Evolutionary conservation across 2,888 invertebrate genomes (phyloP).

Genomic region (Tuta absoluta): DNA sequence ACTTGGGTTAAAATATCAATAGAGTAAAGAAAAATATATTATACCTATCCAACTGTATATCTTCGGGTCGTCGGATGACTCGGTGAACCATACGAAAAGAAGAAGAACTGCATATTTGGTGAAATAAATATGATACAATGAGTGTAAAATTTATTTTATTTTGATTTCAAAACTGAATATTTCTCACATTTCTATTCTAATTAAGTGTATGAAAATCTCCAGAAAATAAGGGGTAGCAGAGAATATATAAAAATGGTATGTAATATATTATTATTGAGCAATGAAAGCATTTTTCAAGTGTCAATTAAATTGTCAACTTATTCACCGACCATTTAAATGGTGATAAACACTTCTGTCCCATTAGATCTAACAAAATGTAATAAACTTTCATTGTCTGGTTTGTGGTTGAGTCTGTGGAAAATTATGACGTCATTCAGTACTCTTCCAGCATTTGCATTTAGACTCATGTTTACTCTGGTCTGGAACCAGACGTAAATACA

Average conservation of each 20-base stretch:
- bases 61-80: no score
- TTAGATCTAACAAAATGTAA: neutral
- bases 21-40: no score
- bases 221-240: slow-evolving; percentile 8
- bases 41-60: no score
- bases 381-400: neutral
- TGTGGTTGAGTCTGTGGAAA: neutral
- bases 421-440: neutral
- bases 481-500: slow-evolving; percentile 8
- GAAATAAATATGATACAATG: no score
- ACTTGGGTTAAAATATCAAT: no score
- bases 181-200: neutral
- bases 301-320: neutral
- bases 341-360: neutral
- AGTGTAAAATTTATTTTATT: no score
- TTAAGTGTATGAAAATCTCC: neutral
- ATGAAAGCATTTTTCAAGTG: neutral
- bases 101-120: no score
- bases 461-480: neutral
- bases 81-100: no score
- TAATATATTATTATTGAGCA: neutral
- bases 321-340: neutral
- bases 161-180: no score
- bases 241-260: neutral
- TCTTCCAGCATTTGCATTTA: neutral